These are phyloP conservation scores for Antitype chi DNA, from an alignment of 2,888 invertebrate species.

Conservation along the genomic window DNA sequence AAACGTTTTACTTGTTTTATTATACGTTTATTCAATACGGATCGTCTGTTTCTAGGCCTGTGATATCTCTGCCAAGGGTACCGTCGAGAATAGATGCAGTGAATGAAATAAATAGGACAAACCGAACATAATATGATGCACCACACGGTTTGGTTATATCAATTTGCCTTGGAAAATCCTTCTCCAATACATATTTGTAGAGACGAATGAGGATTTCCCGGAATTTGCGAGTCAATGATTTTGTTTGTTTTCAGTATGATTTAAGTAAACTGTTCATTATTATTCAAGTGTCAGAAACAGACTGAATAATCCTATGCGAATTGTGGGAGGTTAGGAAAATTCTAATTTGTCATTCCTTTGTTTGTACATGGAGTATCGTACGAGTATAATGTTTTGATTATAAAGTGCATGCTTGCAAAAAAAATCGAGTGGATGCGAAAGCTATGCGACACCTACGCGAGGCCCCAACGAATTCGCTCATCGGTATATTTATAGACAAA, in stretches of 20 bases:
- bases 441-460: slow-evolving; percentile 62
- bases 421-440: slow-evolving; percentile 49
- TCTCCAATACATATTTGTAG: slow-evolving; percentile 24
- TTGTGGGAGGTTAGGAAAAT: slow-evolving; percentile 10
- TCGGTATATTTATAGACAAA: slow-evolving; percentile 77
- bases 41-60: slow-evolving; percentile 54
- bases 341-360: slow-evolving; percentile 17
- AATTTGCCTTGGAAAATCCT: slow-evolving; percentile 48
- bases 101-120: slow-evolving; percentile 61
- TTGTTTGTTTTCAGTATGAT: slow-evolving; percentile 46
- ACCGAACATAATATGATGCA: slow-evolving; percentile 41
- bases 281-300: slow-evolving; percentile 29
- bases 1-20: slow-evolving; percentile 50
- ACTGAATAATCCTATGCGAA: slow-evolving; percentile 30
- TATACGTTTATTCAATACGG: slow-evolving; percentile 50
- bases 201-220: slow-evolving; percentile 19
- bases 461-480: slow-evolving; percentile 71
- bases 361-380: slow-evolving; percentile 32
- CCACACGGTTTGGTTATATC: slow-evolving; percentile 31
- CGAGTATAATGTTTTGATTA: slow-evolving; percentile 32
- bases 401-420: slow-evolving; percentile 56
- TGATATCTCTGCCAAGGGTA: slow-evolving; percentile 56
- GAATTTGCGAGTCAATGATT: slow-evolving; percentile 38
- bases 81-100: slow-evolving; percentile 55
- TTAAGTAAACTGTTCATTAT: slow-evolving; percentile 30